These are phyloP conservation scores for Oscheius sp. DNA, from an alignment of 2,888 invertebrate species.

Conservation along the genomic window DNA sequence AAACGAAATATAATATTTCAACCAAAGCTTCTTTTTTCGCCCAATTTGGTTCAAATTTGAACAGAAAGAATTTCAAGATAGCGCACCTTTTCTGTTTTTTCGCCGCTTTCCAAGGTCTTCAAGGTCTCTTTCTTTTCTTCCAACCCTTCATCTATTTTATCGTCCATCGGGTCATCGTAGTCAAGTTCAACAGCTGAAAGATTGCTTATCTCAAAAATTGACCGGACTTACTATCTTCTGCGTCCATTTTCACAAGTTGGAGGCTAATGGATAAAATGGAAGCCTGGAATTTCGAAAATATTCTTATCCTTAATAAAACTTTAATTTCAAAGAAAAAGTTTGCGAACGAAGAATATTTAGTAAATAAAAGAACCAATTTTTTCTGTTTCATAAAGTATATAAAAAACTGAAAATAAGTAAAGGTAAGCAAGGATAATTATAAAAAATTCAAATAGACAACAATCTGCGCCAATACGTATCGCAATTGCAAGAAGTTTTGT, in stretches of 20 bases:
- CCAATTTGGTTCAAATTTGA: not conserved
- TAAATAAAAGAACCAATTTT: too few species aligned
- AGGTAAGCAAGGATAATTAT: too few species aligned
- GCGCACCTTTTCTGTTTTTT: too few species aligned
- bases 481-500: too few species aligned
- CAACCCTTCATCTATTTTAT: not conserved
- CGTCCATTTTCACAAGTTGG: not conserved
- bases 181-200: slow-evolving; percentile 8
- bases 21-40: too few species aligned
- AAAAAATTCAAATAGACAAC: too few species aligned
- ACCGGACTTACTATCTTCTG: not conserved
- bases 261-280: not conserved
- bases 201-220: not conserved
- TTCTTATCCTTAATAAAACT: not conserved
- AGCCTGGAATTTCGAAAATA: not conserved
- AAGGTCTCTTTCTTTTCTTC: not conserved
- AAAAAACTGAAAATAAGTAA: too few species aligned
- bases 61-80: not conserved
- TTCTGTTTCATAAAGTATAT: too few species aligned
- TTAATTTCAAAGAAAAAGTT: not conserved
- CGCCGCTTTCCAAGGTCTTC: not conserved
- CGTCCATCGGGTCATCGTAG: not conserved
- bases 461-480: too few species aligned
- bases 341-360: not conserved
- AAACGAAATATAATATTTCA: too few species aligned